Conservation (phyloP, 2,113 vertebrate genomes). For the Cynoglossus semilaevis region DNA sequence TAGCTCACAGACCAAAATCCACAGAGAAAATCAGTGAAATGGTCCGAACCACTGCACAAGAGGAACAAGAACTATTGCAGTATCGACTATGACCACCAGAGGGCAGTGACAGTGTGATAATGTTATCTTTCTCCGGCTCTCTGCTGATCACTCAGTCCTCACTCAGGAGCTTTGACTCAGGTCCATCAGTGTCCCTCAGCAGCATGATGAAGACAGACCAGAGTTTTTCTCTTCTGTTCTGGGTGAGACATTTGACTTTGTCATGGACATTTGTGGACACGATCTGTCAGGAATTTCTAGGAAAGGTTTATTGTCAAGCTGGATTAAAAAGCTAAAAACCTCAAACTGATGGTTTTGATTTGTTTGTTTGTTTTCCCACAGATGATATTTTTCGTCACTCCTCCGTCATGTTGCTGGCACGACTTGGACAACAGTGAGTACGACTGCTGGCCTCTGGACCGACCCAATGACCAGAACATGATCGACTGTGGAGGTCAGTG, state of each 20-base stretch:
- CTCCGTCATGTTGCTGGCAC: conserved; percentile 72
- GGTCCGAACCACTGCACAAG: too few relatives aligned
- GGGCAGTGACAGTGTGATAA: too few relatives aligned
- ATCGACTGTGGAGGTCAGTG: conserved; percentile 82
- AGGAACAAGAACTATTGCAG: too few relatives aligned
- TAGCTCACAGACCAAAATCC: too few relatives aligned
- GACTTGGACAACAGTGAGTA: conserved; percentile 86
- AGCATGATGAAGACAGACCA: conserved; percentile 24
- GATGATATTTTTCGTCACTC: conserved; percentile 20
- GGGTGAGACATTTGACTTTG: conserved; percentile 32
- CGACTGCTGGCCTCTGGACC: conserved; percentile 84
- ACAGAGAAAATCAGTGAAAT: too few relatives aligned
- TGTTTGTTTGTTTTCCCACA: neutral
- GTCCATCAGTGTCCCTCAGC: neutral
- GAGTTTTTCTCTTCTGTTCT: conserved; percentile 3
- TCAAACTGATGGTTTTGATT: neutral
- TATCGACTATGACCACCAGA: too few relatives aligned
- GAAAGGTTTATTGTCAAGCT: neutral
- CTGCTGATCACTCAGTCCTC: neutral
- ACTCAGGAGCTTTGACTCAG: neutral
- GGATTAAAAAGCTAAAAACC: neutral
- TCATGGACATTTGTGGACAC: neutral
- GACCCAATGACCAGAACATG: conserved; percentile 82
- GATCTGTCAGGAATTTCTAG: neutral
- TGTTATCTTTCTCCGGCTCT: neutral